phyloP scores from a whole-genome alignment of 1,140 invertebrate genomes.

The Drosophila leontia region DNA sequence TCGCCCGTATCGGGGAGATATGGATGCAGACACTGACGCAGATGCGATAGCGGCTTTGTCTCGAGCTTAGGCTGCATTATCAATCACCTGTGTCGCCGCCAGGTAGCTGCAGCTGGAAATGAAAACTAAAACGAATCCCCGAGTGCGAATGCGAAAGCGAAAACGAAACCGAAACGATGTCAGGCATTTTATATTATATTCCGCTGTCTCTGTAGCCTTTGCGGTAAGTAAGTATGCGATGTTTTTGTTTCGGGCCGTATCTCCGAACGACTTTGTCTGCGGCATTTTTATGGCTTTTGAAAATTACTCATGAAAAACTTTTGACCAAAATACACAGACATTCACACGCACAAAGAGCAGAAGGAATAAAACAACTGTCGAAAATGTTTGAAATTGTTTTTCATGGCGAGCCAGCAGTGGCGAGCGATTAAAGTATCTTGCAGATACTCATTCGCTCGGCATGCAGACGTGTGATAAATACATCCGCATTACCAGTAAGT shows the following conservation, averaged over 20 bases:
- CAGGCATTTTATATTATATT: conserved; percentile 53
- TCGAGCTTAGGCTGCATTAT: conserved; percentile 65
- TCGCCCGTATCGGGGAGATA: conserved; percentile 61
- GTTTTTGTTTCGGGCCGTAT: conserved; percentile 37
- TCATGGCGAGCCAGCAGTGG: conserved; percentile 31
- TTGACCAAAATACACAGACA: conserved; percentile 48
- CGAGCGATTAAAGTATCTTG: conserved; percentile 64
- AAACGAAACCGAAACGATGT: conserved; percentile 41
- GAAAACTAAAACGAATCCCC: conserved; percentile 14
- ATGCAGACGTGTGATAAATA: conserved; percentile 79
- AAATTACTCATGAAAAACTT: conserved; percentile 75
- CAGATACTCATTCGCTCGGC: conserved; percentile 56
- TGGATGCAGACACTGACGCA: conserved; percentile 19
- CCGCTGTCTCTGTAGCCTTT: conserved; percentile 17
- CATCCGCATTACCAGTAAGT: conserved; percentile 76
- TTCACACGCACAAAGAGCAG: conserved; percentile 1
- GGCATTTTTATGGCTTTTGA: conserved; percentile 72
- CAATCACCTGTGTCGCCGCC: conserved; percentile 69
- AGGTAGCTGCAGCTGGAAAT: conserved; percentile 57
- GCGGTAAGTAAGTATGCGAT: conserved; percentile 18
- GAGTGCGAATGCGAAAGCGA: conserved; percentile 18
- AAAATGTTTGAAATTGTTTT: conserved; percentile 65
- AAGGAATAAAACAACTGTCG: conserved; percentile 39
- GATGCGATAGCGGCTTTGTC: conserved; percentile 64
- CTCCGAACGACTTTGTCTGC: conserved; percentile 53